Evolutionary conservation across 1,140 invertebrate species (phyloP).

Genomic region (Heliconius hewitsoni): DNA sequence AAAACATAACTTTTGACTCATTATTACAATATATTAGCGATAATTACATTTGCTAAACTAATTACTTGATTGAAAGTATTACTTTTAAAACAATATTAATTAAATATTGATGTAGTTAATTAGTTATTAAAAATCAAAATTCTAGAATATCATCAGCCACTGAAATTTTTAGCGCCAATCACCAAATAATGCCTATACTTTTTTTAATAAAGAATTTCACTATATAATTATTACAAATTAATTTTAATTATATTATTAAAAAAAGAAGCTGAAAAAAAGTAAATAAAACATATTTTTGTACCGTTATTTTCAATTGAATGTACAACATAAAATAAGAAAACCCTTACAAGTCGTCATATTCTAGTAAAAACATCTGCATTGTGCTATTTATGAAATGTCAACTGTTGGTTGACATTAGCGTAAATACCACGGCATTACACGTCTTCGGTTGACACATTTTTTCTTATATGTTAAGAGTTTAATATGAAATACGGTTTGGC

Average conservation of each 20-base stretch:
- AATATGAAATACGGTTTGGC: neutral
- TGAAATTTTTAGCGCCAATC: neutral
- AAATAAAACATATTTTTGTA: neutral
- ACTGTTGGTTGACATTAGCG: slow-evolving; percentile 42
- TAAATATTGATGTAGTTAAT: neutral
- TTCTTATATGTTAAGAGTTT: slow-evolving; percentile 6
- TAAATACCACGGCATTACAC: slow-evolving; percentile 32
- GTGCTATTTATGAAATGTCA: slow-evolving; percentile 54
- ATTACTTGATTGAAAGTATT: neutral
- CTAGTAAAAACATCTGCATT: slow-evolving; percentile 17
- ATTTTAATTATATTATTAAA: too few species aligned
- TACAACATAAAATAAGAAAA: neutral
- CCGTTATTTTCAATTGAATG: neutral
- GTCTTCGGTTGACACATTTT: slow-evolving; percentile 33
- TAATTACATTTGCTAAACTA: neutral
- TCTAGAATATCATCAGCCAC: neutral
- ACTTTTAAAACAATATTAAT: neutral
- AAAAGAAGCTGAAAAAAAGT: neutral
- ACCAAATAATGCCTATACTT: neutral
- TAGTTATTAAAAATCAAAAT: neutral
- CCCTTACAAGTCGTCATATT: neutral
- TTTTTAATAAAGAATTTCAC: too few species aligned
- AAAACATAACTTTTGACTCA: neutral
- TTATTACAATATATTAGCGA: neutral
- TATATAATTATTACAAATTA: too few species aligned